A percentile compares a stretch with the other conserved stretches of the same genome.
Evolutionary conservation across 2,113 vertebrate species (phyloP).

Genomic region (Eleginops maclovinus): DNA sequence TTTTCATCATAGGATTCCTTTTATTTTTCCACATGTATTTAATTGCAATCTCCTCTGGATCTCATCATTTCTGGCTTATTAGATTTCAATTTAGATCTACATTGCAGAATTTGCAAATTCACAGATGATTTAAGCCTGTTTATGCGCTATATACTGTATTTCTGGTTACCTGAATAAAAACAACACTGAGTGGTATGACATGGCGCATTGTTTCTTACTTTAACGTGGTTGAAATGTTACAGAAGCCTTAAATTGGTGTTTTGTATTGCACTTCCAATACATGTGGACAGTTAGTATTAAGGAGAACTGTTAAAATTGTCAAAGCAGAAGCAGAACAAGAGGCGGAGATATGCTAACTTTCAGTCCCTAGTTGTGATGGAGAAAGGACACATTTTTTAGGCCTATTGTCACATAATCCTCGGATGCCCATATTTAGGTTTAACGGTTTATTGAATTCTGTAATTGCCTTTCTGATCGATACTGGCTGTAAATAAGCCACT

Average conservation of each 20-base stretch:
- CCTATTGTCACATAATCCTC: too few species aligned
- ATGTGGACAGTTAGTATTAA: not conserved
- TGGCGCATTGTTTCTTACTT: not conserved
- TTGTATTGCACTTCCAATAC: not conserved
- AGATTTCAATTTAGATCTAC: not conserved
- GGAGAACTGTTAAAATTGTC: not conserved
- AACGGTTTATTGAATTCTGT: not conserved
- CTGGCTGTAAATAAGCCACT: not conserved
- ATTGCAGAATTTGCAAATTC: not conserved
- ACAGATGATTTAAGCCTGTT: not conserved
- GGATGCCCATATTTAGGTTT: too few species aligned
- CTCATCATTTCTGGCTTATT: not conserved
- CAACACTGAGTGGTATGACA: not conserved
- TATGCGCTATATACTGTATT: not conserved
- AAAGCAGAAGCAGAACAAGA: not conserved
- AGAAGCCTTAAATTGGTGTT: not conserved
- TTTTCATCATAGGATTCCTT: not conserved
- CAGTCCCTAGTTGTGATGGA: too few species aligned
- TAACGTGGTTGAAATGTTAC: not conserved
- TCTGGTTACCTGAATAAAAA: not conserved
- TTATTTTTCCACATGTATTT: not conserved
- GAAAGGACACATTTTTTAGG: too few species aligned
- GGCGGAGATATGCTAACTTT: too few species aligned
- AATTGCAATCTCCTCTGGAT: not conserved
- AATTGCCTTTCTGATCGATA: not conserved